phyloP scores from a whole-genome alignment of 2,888 invertebrate genomes.

The Oxycera nigricornis region DNA sequence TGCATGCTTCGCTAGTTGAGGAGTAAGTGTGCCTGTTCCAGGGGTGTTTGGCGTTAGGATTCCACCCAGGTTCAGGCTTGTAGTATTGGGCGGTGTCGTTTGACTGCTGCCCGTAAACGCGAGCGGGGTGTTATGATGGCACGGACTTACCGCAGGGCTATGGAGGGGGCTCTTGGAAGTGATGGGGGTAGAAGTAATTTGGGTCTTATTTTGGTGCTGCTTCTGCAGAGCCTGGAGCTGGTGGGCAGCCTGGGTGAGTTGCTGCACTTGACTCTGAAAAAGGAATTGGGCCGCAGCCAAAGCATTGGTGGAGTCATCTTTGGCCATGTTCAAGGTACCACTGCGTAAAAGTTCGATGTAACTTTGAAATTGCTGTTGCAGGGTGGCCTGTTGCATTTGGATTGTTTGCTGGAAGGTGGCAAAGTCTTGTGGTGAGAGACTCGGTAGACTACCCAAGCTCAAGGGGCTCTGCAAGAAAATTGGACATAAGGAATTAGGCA shows the following conservation, averaged over 20 bases:
- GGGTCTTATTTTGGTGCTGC: constrained; percentile 64
- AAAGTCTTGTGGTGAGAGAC: constrained; percentile 57
- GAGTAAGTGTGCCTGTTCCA: constrained; percentile 64
- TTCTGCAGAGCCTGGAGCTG: constrained; percentile 83
- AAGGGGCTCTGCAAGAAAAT: constrained; percentile 53
- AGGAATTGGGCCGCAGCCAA: constrained; percentile 72
- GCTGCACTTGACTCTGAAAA: constrained; percentile 76
- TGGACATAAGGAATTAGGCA: constrained; percentile 48
- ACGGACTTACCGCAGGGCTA: constrained; percentile 59
- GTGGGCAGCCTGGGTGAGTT: constrained; percentile 83
- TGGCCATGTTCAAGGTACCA: constrained; percentile 47
- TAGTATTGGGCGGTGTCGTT: constrained; percentile 65
- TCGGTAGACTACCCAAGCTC: constrained; percentile 47
- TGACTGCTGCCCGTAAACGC: constrained; percentile 57
- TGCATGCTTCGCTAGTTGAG: constrained; percentile 64
- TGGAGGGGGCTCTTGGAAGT: constrained; percentile 58
- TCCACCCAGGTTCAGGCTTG: constrained; percentile 60
- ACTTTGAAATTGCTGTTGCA: constrained; percentile 61
- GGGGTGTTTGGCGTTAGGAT: constrained; percentile 68
- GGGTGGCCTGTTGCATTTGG: constrained; percentile 59
- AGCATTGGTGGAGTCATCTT: constrained; percentile 58
- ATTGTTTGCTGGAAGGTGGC: constrained; percentile 58
- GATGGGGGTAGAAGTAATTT: constrained; percentile 55
- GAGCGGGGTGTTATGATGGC: constrained; percentile 36
- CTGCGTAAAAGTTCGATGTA: constrained; percentile 60